These are phyloP conservation scores for Phrynocephalus forsythii DNA, from an alignment of 2,797 vertebrate species.

Conservation along the genomic window DNA sequence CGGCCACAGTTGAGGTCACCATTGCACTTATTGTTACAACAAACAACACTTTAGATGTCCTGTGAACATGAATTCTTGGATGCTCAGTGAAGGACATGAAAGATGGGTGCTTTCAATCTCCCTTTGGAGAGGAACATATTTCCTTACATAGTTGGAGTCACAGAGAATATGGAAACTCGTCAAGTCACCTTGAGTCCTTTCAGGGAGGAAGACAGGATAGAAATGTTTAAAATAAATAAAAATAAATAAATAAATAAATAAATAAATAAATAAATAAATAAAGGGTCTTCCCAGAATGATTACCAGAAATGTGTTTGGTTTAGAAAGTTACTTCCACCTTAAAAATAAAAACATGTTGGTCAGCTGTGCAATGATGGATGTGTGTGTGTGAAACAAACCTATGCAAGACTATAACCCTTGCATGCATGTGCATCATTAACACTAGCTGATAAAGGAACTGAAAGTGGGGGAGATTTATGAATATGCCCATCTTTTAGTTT, in stretches of 20 bases:
- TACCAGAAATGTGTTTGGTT: slow-evolving; percentile 18
- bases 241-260: too few species aligned
- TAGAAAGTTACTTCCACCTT: slow-evolving; percentile 7
- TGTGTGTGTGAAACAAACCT: background rate
- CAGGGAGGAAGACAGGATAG: too few species aligned
- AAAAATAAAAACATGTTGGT: background rate
- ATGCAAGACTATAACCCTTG: slow-evolving; percentile 19
- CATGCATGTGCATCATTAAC: background rate
- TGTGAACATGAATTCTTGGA: slow-evolving; percentile 19
- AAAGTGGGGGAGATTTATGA: slow-evolving; percentile 32
- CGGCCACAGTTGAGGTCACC: slow-evolving; percentile 27
- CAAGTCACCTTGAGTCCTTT: background rate
- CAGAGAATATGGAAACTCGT: slow-evolving; percentile 31
- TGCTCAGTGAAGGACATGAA: slow-evolving; percentile 17
- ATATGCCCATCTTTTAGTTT: background rate
- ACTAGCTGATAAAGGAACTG: background rate
- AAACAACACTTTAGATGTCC: slow-evolving; percentile 38
- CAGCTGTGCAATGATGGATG: background rate
- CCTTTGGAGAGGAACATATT: slow-evolving; percentile 25
- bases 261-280: too few species aligned
- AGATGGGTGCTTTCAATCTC: slow-evolving; percentile 3
- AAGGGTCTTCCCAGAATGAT: slow-evolving; percentile 25
- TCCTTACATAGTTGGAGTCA: slow-evolving; percentile 30
- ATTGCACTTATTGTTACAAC: slow-evolving; percentile 55
- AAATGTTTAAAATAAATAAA: too few species aligned